A percentile compares a stretch with the other conserved stretches of the same genome.
These are phyloP conservation scores for Thunnus thynnus DNA, from an alignment of 2,113 vertebrate species.

Conservation along the genomic window DNA sequence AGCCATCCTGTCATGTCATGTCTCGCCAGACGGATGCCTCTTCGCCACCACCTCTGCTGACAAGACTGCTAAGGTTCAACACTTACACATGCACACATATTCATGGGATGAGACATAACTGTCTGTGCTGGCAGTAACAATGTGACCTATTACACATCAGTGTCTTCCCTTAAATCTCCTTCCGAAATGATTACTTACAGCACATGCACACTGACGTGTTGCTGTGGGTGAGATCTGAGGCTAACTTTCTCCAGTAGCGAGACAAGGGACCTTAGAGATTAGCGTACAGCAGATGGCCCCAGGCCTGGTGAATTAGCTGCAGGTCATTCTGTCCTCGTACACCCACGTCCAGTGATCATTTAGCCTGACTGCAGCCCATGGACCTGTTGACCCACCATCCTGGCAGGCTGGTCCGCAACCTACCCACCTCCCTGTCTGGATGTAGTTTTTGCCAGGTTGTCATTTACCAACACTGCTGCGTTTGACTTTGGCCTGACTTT, in stretches of 20 bases:
- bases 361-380: constrained; percentile 23
- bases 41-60: constrained; percentile 94
- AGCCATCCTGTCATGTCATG: constrained; percentile 91
- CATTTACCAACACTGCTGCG: constrained; percentile 40
- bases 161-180: constrained; percentile 24
- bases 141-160: constrained; percentile 58
- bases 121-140: constrained; percentile 41
- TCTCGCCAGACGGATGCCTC: constrained; percentile 87
- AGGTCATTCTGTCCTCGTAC: constrained; percentile 52
- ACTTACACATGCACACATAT: constrained; percentile 1
- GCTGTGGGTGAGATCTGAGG: constrained; percentile 18
- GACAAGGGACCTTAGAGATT: constrained; percentile 32
- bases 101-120: constrained; percentile 35
- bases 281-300: constrained; percentile 43
- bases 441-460: constrained; percentile 45
- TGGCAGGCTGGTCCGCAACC: constrained; percentile 24
- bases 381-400: constrained; percentile 23
- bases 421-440: constrained; percentile 47
- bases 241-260: constrained; percentile 15
- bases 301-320: constrained; percentile 32
- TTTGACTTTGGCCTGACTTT: constrained; percentile 76
- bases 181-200: constrained; percentile 23
- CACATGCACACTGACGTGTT: constrained; percentile 11
- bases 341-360: constrained; percentile 30
- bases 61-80: constrained; percentile 92